Conservation (phyloP, 2,888 invertebrate genomes). For the Rosalia funebris region DNA sequence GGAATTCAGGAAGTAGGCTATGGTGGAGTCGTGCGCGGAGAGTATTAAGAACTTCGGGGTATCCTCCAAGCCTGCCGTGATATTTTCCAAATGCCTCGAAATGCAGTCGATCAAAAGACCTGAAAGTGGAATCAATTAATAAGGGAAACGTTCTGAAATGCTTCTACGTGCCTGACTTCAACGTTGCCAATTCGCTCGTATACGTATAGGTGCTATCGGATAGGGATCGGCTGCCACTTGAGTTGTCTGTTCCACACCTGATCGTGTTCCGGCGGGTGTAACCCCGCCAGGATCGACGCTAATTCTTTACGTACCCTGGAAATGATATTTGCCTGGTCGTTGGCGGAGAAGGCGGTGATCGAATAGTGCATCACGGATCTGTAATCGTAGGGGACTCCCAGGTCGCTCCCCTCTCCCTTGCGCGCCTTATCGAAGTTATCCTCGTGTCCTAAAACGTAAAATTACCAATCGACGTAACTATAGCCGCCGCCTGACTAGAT, state of each 20-base stretch:
- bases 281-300: no score
- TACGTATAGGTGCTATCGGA: conserved; percentile 66
- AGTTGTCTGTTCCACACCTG: conserved; percentile 59
- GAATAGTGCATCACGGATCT: conserved; percentile 88
- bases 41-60: conserved; percentile 73
- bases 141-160: background rate
- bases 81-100: conserved; percentile 32
- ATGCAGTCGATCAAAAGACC: conserved; percentile 42
- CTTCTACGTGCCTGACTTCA: conserved; percentile 63
- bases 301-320: no score
- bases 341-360: conserved; percentile 78
- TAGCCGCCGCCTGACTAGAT: no score
- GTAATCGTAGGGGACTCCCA: conserved; percentile 80
- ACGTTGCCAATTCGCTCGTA: conserved; percentile 66
- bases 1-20: conserved; percentile 75
- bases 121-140: conserved; percentile 10
- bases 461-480: no score
- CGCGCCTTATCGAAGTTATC: conserved; percentile 78
- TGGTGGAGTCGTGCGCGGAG: conserved; percentile 80
- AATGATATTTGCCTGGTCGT: conserved; percentile 76
- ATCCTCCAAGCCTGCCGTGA: background rate
- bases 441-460: conserved; percentile 72
- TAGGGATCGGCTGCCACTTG: conserved; percentile 67
- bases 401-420: conserved; percentile 69
- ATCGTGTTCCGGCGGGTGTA: conserved; percentile 72